Percentiles rank a stretch among this genome's conserved stretches.
Evolutionary conservation across 1,140 invertebrate genomes (phyloP).

Genomic region (Plutomurus gul): DNA sequence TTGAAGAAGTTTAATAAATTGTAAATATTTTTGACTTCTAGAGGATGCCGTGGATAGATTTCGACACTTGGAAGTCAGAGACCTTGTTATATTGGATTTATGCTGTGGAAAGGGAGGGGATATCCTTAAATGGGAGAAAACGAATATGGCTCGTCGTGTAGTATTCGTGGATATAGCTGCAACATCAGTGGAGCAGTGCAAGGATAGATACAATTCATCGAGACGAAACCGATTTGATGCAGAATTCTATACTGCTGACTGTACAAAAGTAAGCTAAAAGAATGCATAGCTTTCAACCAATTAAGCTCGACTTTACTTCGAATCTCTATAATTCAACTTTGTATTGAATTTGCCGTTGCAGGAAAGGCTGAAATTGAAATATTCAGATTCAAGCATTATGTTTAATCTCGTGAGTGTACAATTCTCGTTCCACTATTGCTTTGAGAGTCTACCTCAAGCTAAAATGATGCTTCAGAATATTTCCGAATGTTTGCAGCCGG

Average conservation of each 20-base stretch:
- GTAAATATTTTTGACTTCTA: conserved; percentile 22
- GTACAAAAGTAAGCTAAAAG: conserved; percentile 70
- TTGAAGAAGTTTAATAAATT: background rate
- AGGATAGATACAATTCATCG: conserved; percentile 59
- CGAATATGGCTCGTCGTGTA: conserved; percentile 74
- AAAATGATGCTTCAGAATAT: conserved; percentile 92
- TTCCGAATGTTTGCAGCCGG: conserved; percentile 80
- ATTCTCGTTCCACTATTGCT: conserved; percentile 96
- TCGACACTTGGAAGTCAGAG: background rate
- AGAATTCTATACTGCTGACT: conserved; percentile 90
- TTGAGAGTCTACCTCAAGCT: conserved; percentile 89
- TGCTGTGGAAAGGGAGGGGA: conserved; percentile 94
- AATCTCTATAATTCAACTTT: background rate
- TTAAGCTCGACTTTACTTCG: background rate
- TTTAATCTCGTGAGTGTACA: conserved; percentile 95
- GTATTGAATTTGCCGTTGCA: conserved; percentile 57
- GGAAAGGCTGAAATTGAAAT: conserved; percentile 70
- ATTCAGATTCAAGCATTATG: conserved; percentile 72
- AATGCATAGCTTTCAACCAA: background rate
- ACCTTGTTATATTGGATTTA: conserved; percentile 64
- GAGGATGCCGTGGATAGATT: conserved; percentile 44
- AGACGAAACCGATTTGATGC: conserved; percentile 68
- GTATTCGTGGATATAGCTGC: conserved; percentile 94
- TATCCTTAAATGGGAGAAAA: conserved; percentile 91
- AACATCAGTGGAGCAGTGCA: conserved; percentile 81